Conservation (phyloP, 2,888 invertebrate species). For the Shargacucullia verbasci region DNA sequence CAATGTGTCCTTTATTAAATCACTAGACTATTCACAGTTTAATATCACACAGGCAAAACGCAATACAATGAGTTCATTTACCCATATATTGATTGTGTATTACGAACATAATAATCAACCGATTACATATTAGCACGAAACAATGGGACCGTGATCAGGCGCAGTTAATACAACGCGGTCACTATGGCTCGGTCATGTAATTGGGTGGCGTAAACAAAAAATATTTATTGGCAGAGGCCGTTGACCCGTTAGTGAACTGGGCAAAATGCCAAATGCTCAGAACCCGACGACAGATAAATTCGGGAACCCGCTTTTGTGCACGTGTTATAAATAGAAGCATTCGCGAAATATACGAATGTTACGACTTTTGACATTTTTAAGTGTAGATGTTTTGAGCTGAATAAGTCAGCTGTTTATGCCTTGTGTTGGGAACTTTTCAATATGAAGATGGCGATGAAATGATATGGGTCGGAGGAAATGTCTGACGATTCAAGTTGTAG, state of each 20-base stretch:
- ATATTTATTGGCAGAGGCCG: conserved; percentile 66
- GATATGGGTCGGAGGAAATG: no score
- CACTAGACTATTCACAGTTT: no score
- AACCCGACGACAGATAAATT: conserved; percentile 62
- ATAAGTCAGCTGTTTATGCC: background rate
- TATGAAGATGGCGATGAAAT: no score
- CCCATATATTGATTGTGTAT: background rate
- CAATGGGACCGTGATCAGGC: conserved; percentile 17
- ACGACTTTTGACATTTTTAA: conserved; percentile 9
- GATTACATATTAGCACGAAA: conserved; percentile 23
- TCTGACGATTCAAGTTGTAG: no score
- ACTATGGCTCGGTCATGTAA: conserved; percentile 32
- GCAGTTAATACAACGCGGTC: conserved; percentile 26
- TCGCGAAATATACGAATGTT: conserved; percentile 4
- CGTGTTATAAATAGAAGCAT: conserved; percentile 47
- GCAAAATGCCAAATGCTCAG: conserved; percentile 45
- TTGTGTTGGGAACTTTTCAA: no score
- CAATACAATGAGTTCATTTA: background rate
- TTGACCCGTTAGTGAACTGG: conserved; percentile 53
- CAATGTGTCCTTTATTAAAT: no score
- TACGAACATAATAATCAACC: conserved; percentile 11
- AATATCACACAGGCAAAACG: no score
- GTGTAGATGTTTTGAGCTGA: conserved; percentile 4
- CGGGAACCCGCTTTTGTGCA: conserved; percentile 59
- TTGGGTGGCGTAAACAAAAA: conserved; percentile 68